Evolutionary conservation across 2,113 vertebrate species (phyloP).

Genomic region (Sprattus sprattus): DNA sequence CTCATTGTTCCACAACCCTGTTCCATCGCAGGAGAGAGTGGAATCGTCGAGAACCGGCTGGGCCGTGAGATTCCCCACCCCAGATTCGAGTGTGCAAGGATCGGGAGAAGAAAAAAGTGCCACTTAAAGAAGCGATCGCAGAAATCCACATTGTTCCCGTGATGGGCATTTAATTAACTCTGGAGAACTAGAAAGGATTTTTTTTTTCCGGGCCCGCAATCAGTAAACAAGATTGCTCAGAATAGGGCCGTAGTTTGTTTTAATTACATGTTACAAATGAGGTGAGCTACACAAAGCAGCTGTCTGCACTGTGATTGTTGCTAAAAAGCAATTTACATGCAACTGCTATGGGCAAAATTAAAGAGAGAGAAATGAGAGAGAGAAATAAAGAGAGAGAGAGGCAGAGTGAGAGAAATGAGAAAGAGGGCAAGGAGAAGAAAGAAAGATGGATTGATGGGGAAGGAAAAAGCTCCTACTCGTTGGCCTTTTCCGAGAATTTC

Average conservation of each 20-base stretch:
- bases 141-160: constrained; percentile 16
- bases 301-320: constrained; percentile 51
- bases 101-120: neutral
- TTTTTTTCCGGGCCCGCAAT: neutral
- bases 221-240: constrained; percentile 42
- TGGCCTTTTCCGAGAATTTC: neutral
- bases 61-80: neutral
- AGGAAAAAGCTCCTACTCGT: neutral
- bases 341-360: constrained; percentile 59
- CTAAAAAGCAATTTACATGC: constrained; percentile 60
- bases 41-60: neutral
- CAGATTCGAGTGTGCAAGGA: neutral
- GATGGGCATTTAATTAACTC: constrained; percentile 36
- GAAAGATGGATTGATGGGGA: neutral
- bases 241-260: constrained; percentile 65
- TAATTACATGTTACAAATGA: constrained; percentile 75
- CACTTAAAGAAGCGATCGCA: neutral
- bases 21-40: neutral
- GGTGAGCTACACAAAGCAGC: constrained; percentile 48
- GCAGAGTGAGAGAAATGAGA: constrained; percentile 18
- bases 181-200: neutral
- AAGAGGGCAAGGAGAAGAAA: neutral
- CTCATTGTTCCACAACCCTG: constrained; percentile 32
- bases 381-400: neutral
- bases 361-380: constrained; percentile 43